Base-by-base conservation (phyloP, 1,140 invertebrate species). In the Zaprionus lachaisei region DNA sequence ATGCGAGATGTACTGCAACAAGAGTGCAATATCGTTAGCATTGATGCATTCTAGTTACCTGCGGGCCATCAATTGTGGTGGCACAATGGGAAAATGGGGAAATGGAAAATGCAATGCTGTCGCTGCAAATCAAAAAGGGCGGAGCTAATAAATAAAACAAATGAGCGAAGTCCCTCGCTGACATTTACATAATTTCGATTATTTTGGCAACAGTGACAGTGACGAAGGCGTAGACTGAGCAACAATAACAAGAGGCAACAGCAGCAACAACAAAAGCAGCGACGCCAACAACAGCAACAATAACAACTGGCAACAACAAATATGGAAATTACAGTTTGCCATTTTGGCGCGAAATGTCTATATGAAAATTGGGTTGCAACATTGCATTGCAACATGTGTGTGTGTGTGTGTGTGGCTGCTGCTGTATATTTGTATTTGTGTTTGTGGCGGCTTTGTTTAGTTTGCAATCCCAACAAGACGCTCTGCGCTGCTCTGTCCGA, bases 111-210 rank as follows among this genome's bases (percentile, higher is more conserved):
- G 31, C 51, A 41, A 57, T 63, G 69, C 47, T 74, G 74, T 28
- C 47, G 24, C 70, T 81, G 82, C 79, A 84, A 77, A 83, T 89
- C 63, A 58, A 83, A 74, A 81, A 74, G 73, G 54, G 11, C 58
- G 51, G 4, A 1, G 28, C 37, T 37, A 26, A 89, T 87, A 79
- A 89, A 89, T 84, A 89, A 81, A 84, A 89, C 69, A 72, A 72
- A 72, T 72, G 61, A 61, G 20, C 71, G 47, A 49, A 63, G 71
- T 71, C 17, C 15, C 49, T 12, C 58, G 61, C 63, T 49, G 73
- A 54, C 62, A 89, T 89, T 90, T 84, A 90, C 84, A 89, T 89
- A 84, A 90, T 89, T 89, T 81, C 83, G 85, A 89, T 89, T 89
- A 89, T 87, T 81, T 90, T 81, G 58, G 73, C 66, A 75, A 28